A percentile compares a stretch with the other conserved stretches of the same genome.
Evolutionary conservation across 2,888 invertebrate species (phyloP).

Genomic region (Aquatica leii): DNA sequence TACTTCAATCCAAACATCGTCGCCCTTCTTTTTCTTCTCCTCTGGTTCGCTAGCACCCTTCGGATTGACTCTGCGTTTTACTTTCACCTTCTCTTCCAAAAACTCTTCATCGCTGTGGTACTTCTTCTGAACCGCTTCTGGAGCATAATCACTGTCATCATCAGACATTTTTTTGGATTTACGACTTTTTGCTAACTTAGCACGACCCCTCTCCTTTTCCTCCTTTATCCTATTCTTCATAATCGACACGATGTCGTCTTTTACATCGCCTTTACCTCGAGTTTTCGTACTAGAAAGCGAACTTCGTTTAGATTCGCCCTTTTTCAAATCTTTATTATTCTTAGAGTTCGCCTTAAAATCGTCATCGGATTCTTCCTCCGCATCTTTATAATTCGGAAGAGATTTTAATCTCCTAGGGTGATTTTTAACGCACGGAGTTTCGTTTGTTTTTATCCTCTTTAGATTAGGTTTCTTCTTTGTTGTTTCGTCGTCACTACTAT

Average conservation of each 20-base stretch:
- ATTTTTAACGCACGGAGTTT: slow-evolving; percentile 38
- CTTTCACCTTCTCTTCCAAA: slow-evolving; percentile 53
- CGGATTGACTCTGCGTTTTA: slow-evolving; percentile 51
- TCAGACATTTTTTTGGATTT: slow-evolving; percentile 53
- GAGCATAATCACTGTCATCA: slow-evolving; percentile 64
- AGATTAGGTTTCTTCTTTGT: slow-evolving; percentile 49
- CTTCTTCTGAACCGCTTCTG: slow-evolving; percentile 57
- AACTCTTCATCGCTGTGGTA: slow-evolving; percentile 53
- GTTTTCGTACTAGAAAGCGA: slow-evolving; percentile 26
- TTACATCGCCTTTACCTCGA: slow-evolving; percentile 55
- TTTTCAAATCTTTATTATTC: slow-evolving; percentile 5
- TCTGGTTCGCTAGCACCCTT: slow-evolving; percentile 68
- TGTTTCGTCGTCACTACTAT: slow-evolving; percentile 33
- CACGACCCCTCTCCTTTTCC: slow-evolving; percentile 59
- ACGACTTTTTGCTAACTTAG: slow-evolving; percentile 58
- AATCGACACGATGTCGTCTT: slow-evolving; percentile 63
- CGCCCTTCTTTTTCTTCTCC: slow-evolving; percentile 60
- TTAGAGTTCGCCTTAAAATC: background rate
- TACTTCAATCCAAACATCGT: slow-evolving; percentile 87
- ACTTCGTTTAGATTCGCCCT: slow-evolving; percentile 1
- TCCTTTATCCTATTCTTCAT: slow-evolving; percentile 63
- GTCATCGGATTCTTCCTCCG: slow-evolving; percentile 48
- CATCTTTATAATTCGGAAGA: slow-evolving; percentile 38
- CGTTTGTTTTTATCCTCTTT: slow-evolving; percentile 42
- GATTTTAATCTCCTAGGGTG: slow-evolving; percentile 43